These are phyloP conservation scores for Trachelus troglodyta DNA, from an alignment of 2,888 invertebrate genomes.

Conservation along the genomic window DNA sequence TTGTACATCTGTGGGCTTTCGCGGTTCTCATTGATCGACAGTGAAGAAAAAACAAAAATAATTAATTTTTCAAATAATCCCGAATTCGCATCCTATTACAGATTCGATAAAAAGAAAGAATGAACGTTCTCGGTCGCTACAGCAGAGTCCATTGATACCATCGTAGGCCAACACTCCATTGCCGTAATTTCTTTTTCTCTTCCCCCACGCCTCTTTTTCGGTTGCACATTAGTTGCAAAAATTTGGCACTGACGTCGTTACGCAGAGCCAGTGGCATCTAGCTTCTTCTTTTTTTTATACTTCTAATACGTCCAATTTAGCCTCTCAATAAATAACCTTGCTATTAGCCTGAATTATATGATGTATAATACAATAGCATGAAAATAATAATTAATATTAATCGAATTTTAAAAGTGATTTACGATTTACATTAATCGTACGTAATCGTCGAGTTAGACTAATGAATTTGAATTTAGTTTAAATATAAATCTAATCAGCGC, in stretches of 20 bases:
- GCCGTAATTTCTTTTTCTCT: neutral
- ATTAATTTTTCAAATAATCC: neutral
- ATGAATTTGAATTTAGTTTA: neutral
- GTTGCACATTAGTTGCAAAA: neutral
- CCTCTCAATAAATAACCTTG: constrained; percentile 21
- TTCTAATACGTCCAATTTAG: constrained; percentile 26
- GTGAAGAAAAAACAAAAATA: constrained; percentile 16
- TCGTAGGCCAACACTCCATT: neutral
- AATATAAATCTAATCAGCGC: neutral
- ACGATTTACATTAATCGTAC: neutral
- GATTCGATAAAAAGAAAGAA: neutral
- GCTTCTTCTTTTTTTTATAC: constrained; percentile 13
- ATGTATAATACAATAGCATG: neutral
- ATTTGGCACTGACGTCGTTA: neutral
- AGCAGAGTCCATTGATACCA: neutral
- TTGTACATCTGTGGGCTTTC: constrained; percentile 53
- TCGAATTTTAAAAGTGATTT: neutral
- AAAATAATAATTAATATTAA: neutral
- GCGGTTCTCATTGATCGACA: constrained; percentile 32
- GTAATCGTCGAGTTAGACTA: neutral
- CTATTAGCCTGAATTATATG: neutral
- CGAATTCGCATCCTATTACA: neutral
- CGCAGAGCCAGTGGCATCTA: neutral
- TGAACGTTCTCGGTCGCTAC: neutral
- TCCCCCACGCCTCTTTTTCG: neutral